Evolutionary conservation across 2,113 vertebrate genomes (phyloP), one percentile per base, ranked within the genome.

Genomic region (Phasianus colchicus): DNA sequence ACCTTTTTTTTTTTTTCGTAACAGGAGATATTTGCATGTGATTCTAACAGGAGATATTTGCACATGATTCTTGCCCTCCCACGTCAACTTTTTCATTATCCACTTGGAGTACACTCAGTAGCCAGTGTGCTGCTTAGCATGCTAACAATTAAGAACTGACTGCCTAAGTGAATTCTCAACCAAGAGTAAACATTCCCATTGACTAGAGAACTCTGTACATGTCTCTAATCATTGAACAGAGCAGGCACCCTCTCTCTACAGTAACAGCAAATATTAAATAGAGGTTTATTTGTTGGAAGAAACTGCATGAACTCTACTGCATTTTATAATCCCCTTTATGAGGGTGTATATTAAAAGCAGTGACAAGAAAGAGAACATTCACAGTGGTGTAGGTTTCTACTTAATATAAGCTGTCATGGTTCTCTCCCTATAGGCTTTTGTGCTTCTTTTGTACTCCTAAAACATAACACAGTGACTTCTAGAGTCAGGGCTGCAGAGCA

Each of bases 201-300:
- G 94, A 75, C 50, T 71, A 14, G 52, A 82, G 82, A 87, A 64
- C 71, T 87, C 83, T 91, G 38, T 80, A 27, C 17, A 3, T 82
- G 66, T 36, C 40, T 88, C 70, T 91, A 50, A 45, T 76, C 66
- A 36, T 64, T 86, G 66, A 82, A 83, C 93, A 84, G 79, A 95
- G 75, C 86, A 89, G 29, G 20, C 55, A 84, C 64, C 50, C 84
- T 10, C 86, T 78, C 79, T 91, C 83, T 78, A 65, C 85, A 91
- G n/a, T 40, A 73, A 19, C 60, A 95, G 76, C 50, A 43, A 88
- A 73, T 43, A 54, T 47, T 71, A 71, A 65, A 76, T 88, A 70
- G 58, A 90, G 77, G 67, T 89, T 90, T 95, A 83, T 80, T 96
- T 92, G 71, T 88, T 74, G 79, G 89, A 86, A 78, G 78, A 83